A percentile compares a stretch with the other conserved stretches of the same genome.
Conservation (phyloP, 2,888 invertebrate genomes). For the Himalopsyche anomala region DNA sequence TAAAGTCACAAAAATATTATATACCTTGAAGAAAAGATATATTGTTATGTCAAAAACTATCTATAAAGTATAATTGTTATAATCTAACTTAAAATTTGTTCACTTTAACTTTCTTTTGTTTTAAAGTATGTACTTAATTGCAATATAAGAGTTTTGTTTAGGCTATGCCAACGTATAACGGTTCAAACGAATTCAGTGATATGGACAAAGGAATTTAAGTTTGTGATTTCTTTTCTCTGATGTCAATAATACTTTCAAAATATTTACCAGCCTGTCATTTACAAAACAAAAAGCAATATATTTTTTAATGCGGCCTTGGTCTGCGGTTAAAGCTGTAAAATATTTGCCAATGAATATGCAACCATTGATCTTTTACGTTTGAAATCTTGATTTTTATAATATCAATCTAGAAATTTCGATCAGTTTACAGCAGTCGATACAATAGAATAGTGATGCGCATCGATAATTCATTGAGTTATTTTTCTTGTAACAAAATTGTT, state of each 20-base stretch:
- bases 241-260: conserved; percentile 8
- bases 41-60: no score
- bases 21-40: no score
- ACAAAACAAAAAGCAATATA: neutral
- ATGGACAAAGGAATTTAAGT: neutral
- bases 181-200: neutral
- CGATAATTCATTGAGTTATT: no score
- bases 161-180: neutral
- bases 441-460: no score
- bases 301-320: neutral
- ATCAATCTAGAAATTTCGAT: neutral
- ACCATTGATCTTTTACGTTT: neutral
- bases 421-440: neutral
- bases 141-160: no score
- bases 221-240: neutral
- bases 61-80: no score
- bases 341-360: neutral
- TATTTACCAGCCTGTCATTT: neutral
- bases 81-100: no score
- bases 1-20: no score
- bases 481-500: no score
- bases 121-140: no score
- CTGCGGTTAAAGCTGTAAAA: neutral
- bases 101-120: no score
- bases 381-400: neutral